These are phyloP conservation scores for Tetropium fuscum DNA, from an alignment of 2,888 invertebrate species.

Conservation along the genomic window DNA sequence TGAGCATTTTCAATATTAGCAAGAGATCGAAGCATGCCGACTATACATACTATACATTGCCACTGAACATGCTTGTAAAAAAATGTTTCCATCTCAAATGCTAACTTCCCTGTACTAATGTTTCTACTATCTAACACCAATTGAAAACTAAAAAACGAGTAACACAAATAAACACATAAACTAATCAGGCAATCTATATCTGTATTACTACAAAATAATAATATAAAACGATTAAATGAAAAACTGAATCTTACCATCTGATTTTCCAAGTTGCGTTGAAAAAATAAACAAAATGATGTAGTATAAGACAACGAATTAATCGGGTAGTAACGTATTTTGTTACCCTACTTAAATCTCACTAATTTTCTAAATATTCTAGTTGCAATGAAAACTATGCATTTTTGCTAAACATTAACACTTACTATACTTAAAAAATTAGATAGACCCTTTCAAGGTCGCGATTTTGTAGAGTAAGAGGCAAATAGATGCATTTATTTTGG, in stretches of 20 bases:
- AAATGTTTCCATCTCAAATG: no score
- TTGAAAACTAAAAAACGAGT: constrained; percentile 18
- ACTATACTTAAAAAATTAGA: constrained; percentile 22
- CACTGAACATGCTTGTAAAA: no score
- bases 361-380: constrained; percentile 25
- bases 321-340: constrained; percentile 15
- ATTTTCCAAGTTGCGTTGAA: constrained; percentile 65
- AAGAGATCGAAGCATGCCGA: no score
- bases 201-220: constrained; percentile 38
- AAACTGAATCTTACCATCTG: constrained; percentile 68
- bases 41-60: no score
- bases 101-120: neutral
- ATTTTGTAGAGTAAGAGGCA: no score
- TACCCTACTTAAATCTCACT: constrained; percentile 22
- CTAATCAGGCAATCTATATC: constrained; percentile 52
- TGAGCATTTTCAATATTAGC: no score
- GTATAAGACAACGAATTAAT: constrained; percentile 39
- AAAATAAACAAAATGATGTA: constrained; percentile 54
- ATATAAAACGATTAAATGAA: constrained; percentile 41
- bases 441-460: no score
- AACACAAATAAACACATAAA: constrained; percentile 26
- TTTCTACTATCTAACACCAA: constrained; percentile 22
- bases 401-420: neutral
- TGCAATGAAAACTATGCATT: neutral
- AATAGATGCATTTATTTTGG: no score